These are phyloP conservation scores for Catharus minimus DNA, from an alignment of 2,113 vertebrate species.

Conservation along the genomic window DNA sequence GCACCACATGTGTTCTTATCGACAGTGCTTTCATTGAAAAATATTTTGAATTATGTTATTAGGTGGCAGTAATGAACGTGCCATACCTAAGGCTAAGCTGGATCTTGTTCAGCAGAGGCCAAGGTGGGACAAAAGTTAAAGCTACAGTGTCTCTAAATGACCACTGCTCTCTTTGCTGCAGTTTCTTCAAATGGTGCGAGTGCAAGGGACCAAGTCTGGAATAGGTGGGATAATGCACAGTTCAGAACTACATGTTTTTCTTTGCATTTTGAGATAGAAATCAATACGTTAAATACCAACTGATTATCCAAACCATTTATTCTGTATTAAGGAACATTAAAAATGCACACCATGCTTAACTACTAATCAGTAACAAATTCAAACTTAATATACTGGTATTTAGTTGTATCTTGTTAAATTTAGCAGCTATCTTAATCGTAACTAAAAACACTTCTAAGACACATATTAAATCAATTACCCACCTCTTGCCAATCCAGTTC, in stretches of 20 bases:
- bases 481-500: conserved; percentile 21
- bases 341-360: neutral
- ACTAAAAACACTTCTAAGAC: conserved; percentile 44
- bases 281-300: conserved; percentile 16
- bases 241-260: neutral
- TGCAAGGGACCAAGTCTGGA: neutral
- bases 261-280: conserved; percentile 24
- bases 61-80: neutral
- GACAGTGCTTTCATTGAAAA: neutral
- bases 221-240: neutral
- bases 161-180: neutral
- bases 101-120: neutral
- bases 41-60: neutral
- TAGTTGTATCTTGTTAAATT: conserved; percentile 64
- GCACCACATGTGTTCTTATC: neutral
- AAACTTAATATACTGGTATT: conserved; percentile 48
- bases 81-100: neutral
- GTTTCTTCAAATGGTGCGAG: neutral
- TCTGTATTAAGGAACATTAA: conserved; percentile 48
- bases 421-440: conserved; percentile 50
- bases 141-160: neutral
- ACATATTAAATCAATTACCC: conserved; percentile 8
- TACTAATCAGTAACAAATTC: neutral
- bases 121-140: neutral
- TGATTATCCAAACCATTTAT: conserved; percentile 51